Base-by-base conservation (phyloP, 2,888 invertebrate species). In the Opisthograptis luteolata region DNA sequence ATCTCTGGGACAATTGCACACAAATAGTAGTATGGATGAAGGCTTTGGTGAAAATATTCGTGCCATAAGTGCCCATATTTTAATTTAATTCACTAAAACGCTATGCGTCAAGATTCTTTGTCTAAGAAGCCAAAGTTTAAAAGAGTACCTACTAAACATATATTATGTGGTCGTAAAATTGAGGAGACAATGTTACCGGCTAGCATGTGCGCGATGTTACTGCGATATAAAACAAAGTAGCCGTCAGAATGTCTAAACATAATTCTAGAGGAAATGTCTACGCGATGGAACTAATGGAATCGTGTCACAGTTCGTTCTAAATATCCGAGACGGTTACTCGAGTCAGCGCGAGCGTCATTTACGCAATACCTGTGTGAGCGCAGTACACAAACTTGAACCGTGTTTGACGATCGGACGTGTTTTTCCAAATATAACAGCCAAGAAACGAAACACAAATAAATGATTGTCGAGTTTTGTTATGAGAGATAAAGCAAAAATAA, bases 261-360 rank as follows among this genome's bases (percentile, higher is more conserved):
- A 66, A 68, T 66, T 67, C 60, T 64, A 70, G 68, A 73, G 73
- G 70, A 73, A 75, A 70, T 65, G 60, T 56, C 58, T 49, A 64
- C 64, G 68, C 65, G 67, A 75, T 73, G 68, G 76, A 76, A 79
- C 67, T 69, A 75, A 78, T 76, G 72, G 68, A 76, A 73, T 70
- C 73, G 66, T 73, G 73, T 73, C 71, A 71, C 66, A 70, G 66
- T 74, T 73, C 66, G 75, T 75, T 70, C 73, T 73, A 72, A 70
- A 79, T 73, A 66, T 66, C 65, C 58, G 69, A 70, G 69, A 57
- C 59, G 53, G 64, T 69, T 68, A 74, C 61, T 61, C 57, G 59
- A 59, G 64, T 56, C 60, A 55, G 52, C 47, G 56, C 58, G 58
- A 66, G 64, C 68, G 69, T 73, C 75, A 36, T 51, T 41, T 51